A percentile compares a stretch with the other conserved stretches of the same genome.
Evolutionary conservation across 2,888 invertebrate genomes (phyloP).

Genomic region (Dynastes hyllus): DNA sequence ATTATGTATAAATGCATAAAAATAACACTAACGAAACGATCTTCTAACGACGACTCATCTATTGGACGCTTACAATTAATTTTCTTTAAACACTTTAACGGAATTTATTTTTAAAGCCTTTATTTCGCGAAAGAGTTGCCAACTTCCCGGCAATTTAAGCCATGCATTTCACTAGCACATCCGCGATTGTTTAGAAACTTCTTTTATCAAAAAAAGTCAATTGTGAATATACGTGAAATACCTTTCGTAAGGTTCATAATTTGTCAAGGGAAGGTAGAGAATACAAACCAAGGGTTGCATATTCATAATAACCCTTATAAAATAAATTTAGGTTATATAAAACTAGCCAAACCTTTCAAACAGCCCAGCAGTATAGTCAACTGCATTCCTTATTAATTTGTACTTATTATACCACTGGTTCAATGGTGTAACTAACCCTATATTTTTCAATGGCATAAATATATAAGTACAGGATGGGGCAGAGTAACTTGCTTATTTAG

Average conservation of each 20-base stretch:
- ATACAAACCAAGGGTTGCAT: neutral
- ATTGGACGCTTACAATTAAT: conserved; percentile 8
- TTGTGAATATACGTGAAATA: too few relatives aligned
- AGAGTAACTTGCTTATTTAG: too few relatives aligned
- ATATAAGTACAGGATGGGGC: too few relatives aligned
- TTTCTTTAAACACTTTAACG: conserved; percentile 22
- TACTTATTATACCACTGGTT: too few relatives aligned
- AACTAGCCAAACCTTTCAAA: too few relatives aligned
- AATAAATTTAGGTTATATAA: conserved; percentile 14
- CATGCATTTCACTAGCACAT: neutral
- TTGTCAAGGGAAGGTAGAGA: neutral
- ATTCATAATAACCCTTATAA: conserved; percentile 16
- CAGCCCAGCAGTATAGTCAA: too few relatives aligned
- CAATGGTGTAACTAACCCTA: too few relatives aligned
- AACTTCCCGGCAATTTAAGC: conserved; percentile 9
- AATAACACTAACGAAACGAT: neutral
- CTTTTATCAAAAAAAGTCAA: neutral
- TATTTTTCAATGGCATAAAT: too few relatives aligned
- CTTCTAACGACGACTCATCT: neutral
- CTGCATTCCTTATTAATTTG: too few relatives aligned
- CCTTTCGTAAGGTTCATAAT: neutral
- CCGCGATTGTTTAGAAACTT: neutral
- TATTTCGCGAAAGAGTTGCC: conserved; percentile 2
- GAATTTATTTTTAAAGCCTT: conserved; percentile 27
- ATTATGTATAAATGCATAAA: neutral